Base-by-base conservation (phyloP, 2,113 vertebrate species). In the Tetrax tetrax region DNA sequence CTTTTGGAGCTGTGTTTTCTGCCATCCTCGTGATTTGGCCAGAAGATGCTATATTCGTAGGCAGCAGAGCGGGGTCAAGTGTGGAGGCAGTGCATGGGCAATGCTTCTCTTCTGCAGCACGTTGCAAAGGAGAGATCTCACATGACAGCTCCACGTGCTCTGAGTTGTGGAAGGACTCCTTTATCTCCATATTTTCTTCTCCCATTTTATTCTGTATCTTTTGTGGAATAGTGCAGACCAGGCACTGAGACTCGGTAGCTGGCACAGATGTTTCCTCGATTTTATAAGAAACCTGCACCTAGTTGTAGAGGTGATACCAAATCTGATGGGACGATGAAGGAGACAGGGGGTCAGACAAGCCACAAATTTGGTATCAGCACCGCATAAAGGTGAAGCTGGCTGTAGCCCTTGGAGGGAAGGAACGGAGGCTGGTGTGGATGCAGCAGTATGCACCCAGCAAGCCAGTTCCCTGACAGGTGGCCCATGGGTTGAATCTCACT, bases 1-100 rank as follows among this genome's bases (percentile, higher is more conserved):
- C 17, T 70, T 87, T 84, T 56, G 47, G 60, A 83, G 8, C 56
- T 41, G n/a, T 72, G 29, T 71, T 93, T 93, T 90, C 47, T 83
- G 77, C 23, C 33, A 13, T 64, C 29, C 9, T 53, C 65, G 47
- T 3, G 6, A 63, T 24, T 47, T 63, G 45, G 51, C 69, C 68
- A 65, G 65, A 56, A 74, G 60, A 54, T 77, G 76, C 70, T 54
- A 48, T 60, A 15, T 33, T 77, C 28, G 18, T 54, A 93, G 65
- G 60, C 63, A 72, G 38, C 48, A 70, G 65, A 63, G 28, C 4
- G 0, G 38, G 45, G 51, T 71, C 84, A 79, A 70, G 15, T 29
- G 50, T 2, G 4, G 37, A 78, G 68, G 45, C 21, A 1, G 1
- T 20, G 37, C 23, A 38, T 22, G 9, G 60, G 24, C 4, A 1